These are phyloP conservation scores for Turritopsis rubra DNA, from an alignment of 30 jellyfish, hydroid and myxozoan species.

Conservation along the genomic window DNA sequence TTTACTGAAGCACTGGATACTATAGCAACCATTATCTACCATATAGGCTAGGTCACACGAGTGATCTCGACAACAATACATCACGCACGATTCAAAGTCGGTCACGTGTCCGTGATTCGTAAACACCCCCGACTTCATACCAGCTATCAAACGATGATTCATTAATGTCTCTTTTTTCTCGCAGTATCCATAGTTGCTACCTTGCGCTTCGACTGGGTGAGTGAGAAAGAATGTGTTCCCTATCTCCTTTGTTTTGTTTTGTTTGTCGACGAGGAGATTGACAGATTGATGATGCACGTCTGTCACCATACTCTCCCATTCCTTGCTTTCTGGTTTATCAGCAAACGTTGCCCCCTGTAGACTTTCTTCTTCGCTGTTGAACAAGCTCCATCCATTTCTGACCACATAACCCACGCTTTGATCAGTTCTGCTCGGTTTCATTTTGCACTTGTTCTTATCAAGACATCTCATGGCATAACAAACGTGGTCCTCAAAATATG, in stretches of 20 bases:
- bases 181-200: constrained; percentile 52
- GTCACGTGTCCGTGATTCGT: constrained; percentile 78
- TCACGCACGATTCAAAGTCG: constrained; percentile 65
- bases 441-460: constrained; percentile 50
- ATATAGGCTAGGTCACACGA: constrained; percentile 82
- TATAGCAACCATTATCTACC: constrained; percentile 61
- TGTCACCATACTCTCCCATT: background rate
- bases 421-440: constrained; percentile 42
- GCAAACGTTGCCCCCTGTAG: constrained; percentile 34
- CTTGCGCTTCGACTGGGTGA: constrained; percentile 31
- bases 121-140: constrained; percentile 76
- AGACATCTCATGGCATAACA: constrained; percentile 71
- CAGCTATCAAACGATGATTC: constrained; percentile 63
- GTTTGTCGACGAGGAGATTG: background rate
- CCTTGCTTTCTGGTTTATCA: background rate
- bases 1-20: constrained; percentile 56
- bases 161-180: constrained; percentile 50
- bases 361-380: constrained; percentile 60
- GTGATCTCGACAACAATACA: constrained; percentile 73
- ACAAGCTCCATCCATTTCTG: constrained; percentile 67
- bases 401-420: constrained; percentile 70
- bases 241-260: background rate
- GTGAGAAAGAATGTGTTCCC: background rate
- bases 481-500: constrained; percentile 52
- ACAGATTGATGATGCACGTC: background rate